A percentile compares a stretch with the other conserved stretches of the same genome.
phyloP scores from a whole-genome alignment of 2,797 vertebrate species.

The Salmo trutta region DNA sequence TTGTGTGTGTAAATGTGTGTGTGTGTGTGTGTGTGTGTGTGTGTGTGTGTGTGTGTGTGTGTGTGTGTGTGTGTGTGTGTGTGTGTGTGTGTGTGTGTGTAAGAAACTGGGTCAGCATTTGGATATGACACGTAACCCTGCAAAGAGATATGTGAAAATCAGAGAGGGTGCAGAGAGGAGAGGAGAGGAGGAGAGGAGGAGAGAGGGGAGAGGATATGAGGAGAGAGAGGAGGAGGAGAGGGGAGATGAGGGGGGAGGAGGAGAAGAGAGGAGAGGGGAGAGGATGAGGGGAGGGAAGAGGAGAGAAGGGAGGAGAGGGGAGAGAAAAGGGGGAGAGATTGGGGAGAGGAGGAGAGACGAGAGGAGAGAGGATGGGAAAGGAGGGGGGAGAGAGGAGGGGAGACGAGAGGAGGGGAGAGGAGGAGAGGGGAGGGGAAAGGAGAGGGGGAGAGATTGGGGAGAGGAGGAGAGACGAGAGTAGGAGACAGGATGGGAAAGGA shows the following conservation, averaged over 20 bases:
- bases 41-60: conserved; percentile 21
- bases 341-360: fast-evolving
- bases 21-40: neutral
- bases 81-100: conserved; percentile 47
- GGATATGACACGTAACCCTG: conserved; percentile 77
- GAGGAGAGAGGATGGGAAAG: fast-evolving
- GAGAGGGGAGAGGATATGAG: fast-evolving
- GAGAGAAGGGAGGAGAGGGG: fast-evolving
- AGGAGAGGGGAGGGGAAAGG: too few species aligned
- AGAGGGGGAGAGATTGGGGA: too few species aligned
- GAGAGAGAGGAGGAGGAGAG: fast-evolving
- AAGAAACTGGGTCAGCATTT: conserved; percentile 80
- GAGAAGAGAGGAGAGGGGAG: too few species aligned
- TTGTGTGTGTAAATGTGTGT: conserved; percentile 15
- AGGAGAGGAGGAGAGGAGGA: too few species aligned
- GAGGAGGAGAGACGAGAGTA: neutral
- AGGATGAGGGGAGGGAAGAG: fast-evolving
- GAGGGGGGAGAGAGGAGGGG: too few species aligned
- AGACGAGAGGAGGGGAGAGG: too few species aligned
- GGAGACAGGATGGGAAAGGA: neutral
- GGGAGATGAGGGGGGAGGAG: fast-evolving
- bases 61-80: conserved; percentile 15
- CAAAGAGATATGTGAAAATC: conserved; percentile 77
- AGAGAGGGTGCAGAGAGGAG: conserved; percentile 58
- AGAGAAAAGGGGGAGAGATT: fast-evolving